Evolutionary conservation across 2,113 vertebrate species (phyloP).

Genomic region (Lampris megalopsis): DNA sequence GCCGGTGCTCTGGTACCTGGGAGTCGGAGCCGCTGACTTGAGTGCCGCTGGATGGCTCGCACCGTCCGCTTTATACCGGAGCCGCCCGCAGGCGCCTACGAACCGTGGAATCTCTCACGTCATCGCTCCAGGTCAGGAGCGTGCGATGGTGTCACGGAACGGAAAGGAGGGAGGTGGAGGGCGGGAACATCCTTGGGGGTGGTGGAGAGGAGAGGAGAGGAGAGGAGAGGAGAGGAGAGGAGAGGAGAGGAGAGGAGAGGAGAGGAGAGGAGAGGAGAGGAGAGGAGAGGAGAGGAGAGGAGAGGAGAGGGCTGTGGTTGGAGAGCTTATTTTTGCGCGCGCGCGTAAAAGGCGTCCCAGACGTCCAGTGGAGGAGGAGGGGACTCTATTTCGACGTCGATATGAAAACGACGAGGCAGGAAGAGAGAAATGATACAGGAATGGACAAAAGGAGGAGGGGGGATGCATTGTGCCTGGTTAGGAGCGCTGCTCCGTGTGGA

Average conservation of each 20-base stretch:
- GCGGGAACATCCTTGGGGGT: background rate
- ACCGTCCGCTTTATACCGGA: constrained; percentile 77
- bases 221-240: too few relatives aligned
- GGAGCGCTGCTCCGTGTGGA: constrained; percentile 75
- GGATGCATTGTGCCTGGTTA: constrained; percentile 69
- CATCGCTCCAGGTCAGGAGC: constrained; percentile 77
- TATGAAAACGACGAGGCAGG: constrained; percentile 41
- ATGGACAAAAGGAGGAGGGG: constrained; percentile 41
- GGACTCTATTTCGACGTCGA: constrained; percentile 60
- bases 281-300: constrained; percentile 8
- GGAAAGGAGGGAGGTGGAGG: constrained; percentile 71
- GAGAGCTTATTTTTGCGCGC: constrained; percentile 31
- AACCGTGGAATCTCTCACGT: constrained; percentile 84
- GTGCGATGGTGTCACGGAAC: constrained; percentile 79
- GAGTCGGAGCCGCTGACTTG: constrained; percentile 84
- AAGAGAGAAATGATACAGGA: constrained; percentile 9
- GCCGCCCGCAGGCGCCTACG: constrained; percentile 77
- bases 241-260: constrained; percentile 48
- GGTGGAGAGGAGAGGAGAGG: constrained; percentile 19
- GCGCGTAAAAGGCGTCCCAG: constrained; percentile 71
- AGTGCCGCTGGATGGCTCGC: constrained; percentile 70
- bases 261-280: background rate
- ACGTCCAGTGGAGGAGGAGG: constrained; percentile 67
- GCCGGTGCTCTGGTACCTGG: constrained; percentile 85
- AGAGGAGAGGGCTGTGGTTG: constrained; percentile 66